These are phyloP conservation scores for Phenganax marumi DNA, from an alignment of 92 coral and sea anemone species.

Conservation along the genomic window DNA sequence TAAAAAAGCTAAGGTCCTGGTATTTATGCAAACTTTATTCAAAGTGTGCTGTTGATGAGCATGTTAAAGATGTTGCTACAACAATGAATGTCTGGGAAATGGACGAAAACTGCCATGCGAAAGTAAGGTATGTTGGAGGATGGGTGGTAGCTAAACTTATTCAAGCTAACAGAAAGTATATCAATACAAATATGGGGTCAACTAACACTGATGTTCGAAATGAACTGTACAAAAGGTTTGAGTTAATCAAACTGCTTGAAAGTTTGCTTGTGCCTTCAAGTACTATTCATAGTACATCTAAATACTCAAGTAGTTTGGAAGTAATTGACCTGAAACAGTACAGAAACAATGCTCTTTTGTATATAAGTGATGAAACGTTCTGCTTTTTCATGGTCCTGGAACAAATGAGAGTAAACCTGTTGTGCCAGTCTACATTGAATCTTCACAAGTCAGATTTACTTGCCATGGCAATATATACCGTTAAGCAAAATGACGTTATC, in stretches of 20 bases:
- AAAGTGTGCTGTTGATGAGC: not conserved
- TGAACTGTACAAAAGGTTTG: constrained; percentile 19
- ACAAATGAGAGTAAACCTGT: constrained; percentile 8
- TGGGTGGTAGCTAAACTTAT: constrained; percentile 52
- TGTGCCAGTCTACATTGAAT: constrained; percentile 14
- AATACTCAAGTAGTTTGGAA: constrained; percentile 12
- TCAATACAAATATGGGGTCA: constrained; percentile 35
- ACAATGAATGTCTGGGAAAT: constrained; percentile 23
- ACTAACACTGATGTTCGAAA: constrained; percentile 13
- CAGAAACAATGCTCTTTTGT: constrained; percentile 14
- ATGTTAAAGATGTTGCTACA: not conserved
- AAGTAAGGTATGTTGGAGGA: constrained; percentile 59
- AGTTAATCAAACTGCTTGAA: constrained; percentile 28
- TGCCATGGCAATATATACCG: constrained; percentile 7
- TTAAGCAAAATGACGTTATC: constrained; percentile 13
- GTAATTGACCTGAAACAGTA: constrained; percentile 19
- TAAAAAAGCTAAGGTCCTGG: not conserved
- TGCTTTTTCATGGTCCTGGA: constrained; percentile 17
- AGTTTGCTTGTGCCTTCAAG: constrained; percentile 23
- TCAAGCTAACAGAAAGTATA: constrained; percentile 33
- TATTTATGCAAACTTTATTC: constrained; percentile 18
- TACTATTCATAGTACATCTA: constrained; percentile 28
- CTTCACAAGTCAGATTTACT: constrained; percentile 26
- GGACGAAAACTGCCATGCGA: constrained; percentile 45
- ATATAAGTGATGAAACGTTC: constrained; percentile 16